Base-by-base conservation (phyloP, 2,797 vertebrate genomes). In the Lacerta agilis region DNA sequence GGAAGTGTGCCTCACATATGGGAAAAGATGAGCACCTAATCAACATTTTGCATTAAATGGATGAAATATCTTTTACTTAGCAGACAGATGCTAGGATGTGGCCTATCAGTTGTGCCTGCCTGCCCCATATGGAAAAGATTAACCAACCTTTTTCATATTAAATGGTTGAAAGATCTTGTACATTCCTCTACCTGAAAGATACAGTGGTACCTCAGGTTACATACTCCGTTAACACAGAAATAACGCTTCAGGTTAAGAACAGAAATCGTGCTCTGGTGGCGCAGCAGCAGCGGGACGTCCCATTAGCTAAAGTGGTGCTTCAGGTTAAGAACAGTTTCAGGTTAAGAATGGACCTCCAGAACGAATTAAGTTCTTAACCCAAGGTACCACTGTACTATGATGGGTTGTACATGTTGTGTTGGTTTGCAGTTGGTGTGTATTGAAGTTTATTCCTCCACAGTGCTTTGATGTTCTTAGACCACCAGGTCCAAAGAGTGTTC, bases 401-500 rank as follows among this genome's bases (percentile, higher is more conserved):
- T 49, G 29, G 13, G 8, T 5, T 64, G 49, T n/a, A 71, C 83
- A 43, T n/a, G 36, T 55, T 79, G 25, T n/a, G 15, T n/a, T 55
- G 27, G 36, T 67, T 86, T 61, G 17, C 27, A n/a, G 27, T n/a
- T n/a, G n/a, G 45, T 17, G 27, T 43, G 38, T 69, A 25, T 72
- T n/a, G n/a, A 45, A 72, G 3, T 58, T 69, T 87, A 11, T 69
- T 64, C 45, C 49, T 75, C 49, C 45, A 27, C 18, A 7, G 27
- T 29, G 7, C 45, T 27, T 78, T 78, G n/a, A 10, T 11, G n/a
- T 33, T 58, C 66, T 23, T 80, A 43, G 49, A 49, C 25, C 7
- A 86, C 66, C 58, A 27, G n/a, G 71, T 45, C 88, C 49, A 76
- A 86, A 36, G 15, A 92, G 69, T 82, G 86, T 41, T 23, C 83